These are phyloP conservation scores for Molanna angustata DNA, from an alignment of 2,888 invertebrate species.

Conservation along the genomic window DNA sequence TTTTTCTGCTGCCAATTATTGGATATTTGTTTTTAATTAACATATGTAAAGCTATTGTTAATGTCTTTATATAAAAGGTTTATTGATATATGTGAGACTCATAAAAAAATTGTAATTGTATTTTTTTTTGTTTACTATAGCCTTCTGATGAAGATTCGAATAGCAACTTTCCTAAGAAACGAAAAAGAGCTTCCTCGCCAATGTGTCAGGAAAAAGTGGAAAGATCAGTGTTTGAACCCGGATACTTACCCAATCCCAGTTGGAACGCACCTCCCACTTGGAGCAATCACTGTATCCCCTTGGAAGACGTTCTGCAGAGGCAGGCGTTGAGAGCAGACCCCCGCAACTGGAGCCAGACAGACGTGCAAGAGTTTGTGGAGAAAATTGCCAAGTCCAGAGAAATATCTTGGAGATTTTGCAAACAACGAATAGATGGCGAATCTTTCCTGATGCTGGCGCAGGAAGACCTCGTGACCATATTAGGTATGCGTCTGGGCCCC, in stretches of 20 bases:
- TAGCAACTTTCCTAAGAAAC: slow-evolving; percentile 27
- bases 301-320: slow-evolving; percentile 30
- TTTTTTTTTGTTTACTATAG: too few species aligned
- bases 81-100: too few species aligned
- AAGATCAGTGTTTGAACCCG: slow-evolving; percentile 35
- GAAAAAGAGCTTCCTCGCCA: slow-evolving; percentile 18
- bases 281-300: slow-evolving; percentile 39
- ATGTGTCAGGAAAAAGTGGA: slow-evolving; percentile 35
- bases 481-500: slow-evolving; percentile 80
- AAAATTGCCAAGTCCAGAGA: slow-evolving; percentile 31
- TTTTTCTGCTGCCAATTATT: too few species aligned
- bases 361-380: slow-evolving; percentile 43
- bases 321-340: slow-evolving; percentile 32
- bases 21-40: too few species aligned
- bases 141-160: slow-evolving; percentile 47
- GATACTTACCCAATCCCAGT: slow-evolving; percentile 24
- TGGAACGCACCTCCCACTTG: slow-evolving; percentile 35
- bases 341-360: slow-evolving; percentile 39
- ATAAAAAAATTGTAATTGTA: too few species aligned
- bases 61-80: too few species aligned
- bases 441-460: slow-evolving; percentile 80
- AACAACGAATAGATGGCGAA: slow-evolving; percentile 73
- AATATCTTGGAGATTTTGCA: slow-evolving; percentile 31
- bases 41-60: too few species aligned
- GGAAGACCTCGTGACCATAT: slow-evolving; percentile 70